Evolutionary conservation across 2,888 invertebrate genomes (phyloP).

Genomic region (Carcina quercana): DNA sequence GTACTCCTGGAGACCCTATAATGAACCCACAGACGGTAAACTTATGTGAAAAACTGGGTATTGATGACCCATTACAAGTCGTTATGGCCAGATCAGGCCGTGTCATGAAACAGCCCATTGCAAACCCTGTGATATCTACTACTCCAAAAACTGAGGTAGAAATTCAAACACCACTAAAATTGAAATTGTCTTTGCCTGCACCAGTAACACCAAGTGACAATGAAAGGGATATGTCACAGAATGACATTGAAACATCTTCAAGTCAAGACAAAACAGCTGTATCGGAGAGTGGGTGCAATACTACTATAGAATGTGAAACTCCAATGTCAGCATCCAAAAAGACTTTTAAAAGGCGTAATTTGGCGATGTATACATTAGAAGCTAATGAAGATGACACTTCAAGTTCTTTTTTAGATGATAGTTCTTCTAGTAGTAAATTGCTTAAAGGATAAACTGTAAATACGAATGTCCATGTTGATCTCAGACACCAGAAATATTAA

Average conservation of each 20-base stretch:
- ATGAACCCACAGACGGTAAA: slow-evolving; percentile 80
- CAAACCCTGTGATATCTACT: slow-evolving; percentile 9
- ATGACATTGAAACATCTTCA: slow-evolving; percentile 24
- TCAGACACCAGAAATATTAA: not conserved
- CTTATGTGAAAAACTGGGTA: slow-evolving; percentile 79
- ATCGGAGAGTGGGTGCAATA: slow-evolving; percentile 28
- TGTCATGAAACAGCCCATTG: slow-evolving; percentile 38
- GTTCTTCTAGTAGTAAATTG: slow-evolving; percentile 9
- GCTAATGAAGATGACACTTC: slow-evolving; percentile 35
- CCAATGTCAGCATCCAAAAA: slow-evolving; percentile 43
- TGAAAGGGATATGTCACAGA: slow-evolving; percentile 26
- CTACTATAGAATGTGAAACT: slow-evolving; percentile 34
- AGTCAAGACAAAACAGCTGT: slow-evolving; percentile 25
- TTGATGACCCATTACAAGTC: slow-evolving; percentile 87
- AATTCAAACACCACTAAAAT: slow-evolving; percentile 35
- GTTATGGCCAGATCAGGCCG: slow-evolving; percentile 70
- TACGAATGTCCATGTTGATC: no score
- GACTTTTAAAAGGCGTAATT: slow-evolving; percentile 58
- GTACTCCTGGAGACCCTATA: slow-evolving; percentile 62
- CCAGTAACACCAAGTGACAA: slow-evolving; percentile 46
- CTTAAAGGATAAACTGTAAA: no score
- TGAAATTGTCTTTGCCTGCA: slow-evolving; percentile 50
- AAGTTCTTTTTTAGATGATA: slow-evolving; percentile 12
- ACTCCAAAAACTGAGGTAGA: no score
- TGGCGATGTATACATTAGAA: slow-evolving; percentile 54